These are phyloP conservation scores for Semotilus atromaculatus DNA, from an alignment of 2,797 vertebrate species.

Conservation along the genomic window DNA sequence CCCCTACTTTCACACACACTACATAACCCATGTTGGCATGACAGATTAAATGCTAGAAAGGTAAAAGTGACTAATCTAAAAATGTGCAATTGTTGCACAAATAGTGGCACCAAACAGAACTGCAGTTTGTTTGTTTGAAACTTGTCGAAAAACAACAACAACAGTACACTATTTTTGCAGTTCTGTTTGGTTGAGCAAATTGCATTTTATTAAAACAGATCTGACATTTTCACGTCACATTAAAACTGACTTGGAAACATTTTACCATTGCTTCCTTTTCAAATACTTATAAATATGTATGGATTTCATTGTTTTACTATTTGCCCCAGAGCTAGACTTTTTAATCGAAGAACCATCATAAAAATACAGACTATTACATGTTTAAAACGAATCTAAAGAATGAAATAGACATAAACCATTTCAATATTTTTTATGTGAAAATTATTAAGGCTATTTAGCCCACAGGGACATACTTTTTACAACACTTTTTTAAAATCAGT, in stretches of 20 bases:
- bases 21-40: neutral
- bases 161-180: neutral
- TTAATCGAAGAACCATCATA: neutral
- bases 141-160: neutral
- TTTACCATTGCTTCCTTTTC: neutral
- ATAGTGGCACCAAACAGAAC: neutral
- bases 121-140: neutral
- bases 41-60: slow-evolving; percentile 39
- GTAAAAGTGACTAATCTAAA: neutral
- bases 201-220: neutral
- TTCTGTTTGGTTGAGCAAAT: no score
- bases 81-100: neutral
- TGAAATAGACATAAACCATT: neutral
- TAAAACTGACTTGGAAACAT: neutral
- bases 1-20: slow-evolving; percentile 4
- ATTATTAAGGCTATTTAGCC: neutral
- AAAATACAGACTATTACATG: neutral
- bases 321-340: neutral
- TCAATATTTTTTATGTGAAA: neutral
- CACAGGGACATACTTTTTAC: neutral
- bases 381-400: neutral
- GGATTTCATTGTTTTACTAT: neutral
- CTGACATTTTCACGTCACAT: neutral
- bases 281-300: neutral
- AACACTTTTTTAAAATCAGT: slow-evolving; percentile 24